Conservation (phyloP, 37 sponge, comb jelly and placozoan genomes). For the Lycopodina hypogea region DNA sequence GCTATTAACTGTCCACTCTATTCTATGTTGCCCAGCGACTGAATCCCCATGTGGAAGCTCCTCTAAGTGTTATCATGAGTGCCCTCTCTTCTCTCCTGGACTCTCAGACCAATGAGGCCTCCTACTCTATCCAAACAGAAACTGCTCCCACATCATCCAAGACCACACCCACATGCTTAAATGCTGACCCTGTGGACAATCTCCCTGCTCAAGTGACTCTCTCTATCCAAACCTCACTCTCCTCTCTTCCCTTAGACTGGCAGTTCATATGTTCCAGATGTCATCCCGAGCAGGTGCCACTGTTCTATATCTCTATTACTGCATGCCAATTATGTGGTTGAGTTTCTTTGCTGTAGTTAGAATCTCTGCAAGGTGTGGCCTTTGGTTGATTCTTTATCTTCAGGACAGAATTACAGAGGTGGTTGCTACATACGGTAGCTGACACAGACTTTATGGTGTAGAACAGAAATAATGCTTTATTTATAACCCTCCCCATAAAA, state of each 20-base stretch:
- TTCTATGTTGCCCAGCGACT: slow-evolving; percentile 26
- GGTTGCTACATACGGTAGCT: no score
- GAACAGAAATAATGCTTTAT: no score
- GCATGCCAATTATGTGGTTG: no score
- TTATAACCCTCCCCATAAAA: no score
- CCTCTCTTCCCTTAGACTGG: slow-evolving; percentile 63
- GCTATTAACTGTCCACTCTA: no score
- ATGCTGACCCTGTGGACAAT: not conserved
- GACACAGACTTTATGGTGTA: no score
- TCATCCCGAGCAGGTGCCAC: not conserved
- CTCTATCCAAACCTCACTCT: slow-evolving; percentile 17
- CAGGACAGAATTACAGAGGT: no score
- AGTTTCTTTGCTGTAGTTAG: no score
- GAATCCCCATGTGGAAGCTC: slow-evolving; percentile 71
- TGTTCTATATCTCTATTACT: no score
- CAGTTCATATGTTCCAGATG: slow-evolving; percentile 30
- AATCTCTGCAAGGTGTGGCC: no score
- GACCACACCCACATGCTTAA: no score
- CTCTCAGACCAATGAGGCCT: not conserved
- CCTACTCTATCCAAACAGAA: slow-evolving; percentile 6
- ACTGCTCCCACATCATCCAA: not conserved
- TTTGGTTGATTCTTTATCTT: no score
- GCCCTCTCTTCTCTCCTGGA: slow-evolving; percentile 43
- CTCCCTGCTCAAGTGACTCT: not conserved
- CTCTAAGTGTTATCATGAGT: slow-evolving; percentile 34